Evolutionary conservation across 2,888 invertebrate genomes (phyloP), one percentile per base, ranked within the genome.

Genomic region (Melolontha melolontha): DNA sequence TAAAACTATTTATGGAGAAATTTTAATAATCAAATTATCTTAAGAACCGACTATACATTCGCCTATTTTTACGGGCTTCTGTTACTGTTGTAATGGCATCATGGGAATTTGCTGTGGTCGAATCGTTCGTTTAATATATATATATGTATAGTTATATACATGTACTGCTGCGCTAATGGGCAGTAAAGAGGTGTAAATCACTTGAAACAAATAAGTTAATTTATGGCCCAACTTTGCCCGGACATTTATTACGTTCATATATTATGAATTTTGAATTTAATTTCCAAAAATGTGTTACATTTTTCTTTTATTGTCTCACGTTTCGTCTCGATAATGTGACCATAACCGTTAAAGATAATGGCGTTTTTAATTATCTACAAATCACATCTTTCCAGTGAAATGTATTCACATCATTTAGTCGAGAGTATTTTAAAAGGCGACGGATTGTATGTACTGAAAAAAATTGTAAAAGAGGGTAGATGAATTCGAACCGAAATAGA

Each of bases 131-230:
- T 34, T 34, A 34, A 34, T 34, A 34, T 34, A 34, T 34, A 34
- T 34, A 6, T 10, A 34, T 34, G 34, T 10, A 34, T 34, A 34
- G 22, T 22, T 34, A 34, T 34, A 6, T 1, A 6, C 34, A 34
- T 22, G 6, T 49, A 17, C 49, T 42, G 57, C 12, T 27, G 57
- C 29, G 42, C 34, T 59, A 47, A 47, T 59, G 59, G 29, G 12
- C 29, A 44, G 44, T 44, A 59, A 44, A 57, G 27, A 59, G 47
- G 29, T 29, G 44, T 59, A 59, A 59, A 59, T 59, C 34, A 47
- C 16, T 59, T 42, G 14, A 44, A 34, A 11, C 47, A 59, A 47
- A 47, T 59, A 47, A 59, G 29, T 10, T 44, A 59, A 47, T 44
- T 59, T 29, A 44, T 59, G 29, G 29, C 34, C 0, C 44, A 27